Evolutionary conservation across 2,888 invertebrate species (phyloP).

Genomic region (Brachypterus glaber): DNA sequence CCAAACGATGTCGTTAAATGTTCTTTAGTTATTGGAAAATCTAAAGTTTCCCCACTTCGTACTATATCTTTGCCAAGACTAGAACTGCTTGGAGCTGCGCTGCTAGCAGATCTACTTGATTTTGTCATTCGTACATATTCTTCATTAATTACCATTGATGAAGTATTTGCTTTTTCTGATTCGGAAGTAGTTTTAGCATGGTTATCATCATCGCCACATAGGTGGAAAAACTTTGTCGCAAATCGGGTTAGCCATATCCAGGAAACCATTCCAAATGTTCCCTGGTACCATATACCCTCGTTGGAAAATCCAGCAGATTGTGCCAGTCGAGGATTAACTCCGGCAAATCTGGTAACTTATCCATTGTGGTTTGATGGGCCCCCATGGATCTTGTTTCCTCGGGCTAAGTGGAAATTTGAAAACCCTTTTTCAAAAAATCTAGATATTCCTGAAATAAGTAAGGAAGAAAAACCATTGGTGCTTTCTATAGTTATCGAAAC

Average conservation of each 20-base stretch:
- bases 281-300: slow-evolving; percentile 10
- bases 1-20: neutral
- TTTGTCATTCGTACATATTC: slow-evolving; percentile 1
- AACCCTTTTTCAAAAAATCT: neutral
- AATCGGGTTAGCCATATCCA: slow-evolving; percentile 13
- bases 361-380: slow-evolving; percentile 7
- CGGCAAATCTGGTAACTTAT: slow-evolving; percentile 4
- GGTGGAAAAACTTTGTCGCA: slow-evolving; percentile 13
- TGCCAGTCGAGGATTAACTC: slow-evolving; percentile 11
- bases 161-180: slow-evolving; percentile 12
- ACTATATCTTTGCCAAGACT: slow-evolving; percentile 10
- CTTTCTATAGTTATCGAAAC: neutral
- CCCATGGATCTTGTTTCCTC: neutral
- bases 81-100: slow-evolving; percentile 9
- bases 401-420: neutral
- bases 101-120: slow-evolving; percentile 6
- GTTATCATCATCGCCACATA: slow-evolving; percentile 13
- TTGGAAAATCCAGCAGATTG: slow-evolving; percentile 12
- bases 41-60: slow-evolving; percentile 12
- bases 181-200: slow-evolving; percentile 11
- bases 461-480: neutral
- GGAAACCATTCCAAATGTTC: slow-evolving; percentile 2
- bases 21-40: slow-evolving; percentile 9
- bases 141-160: neutral
- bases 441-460: neutral